Evolutionary conservation across 53 echinoderm and acorn worm species (phyloP).

Genomic region (Echinometra lucunter): DNA sequence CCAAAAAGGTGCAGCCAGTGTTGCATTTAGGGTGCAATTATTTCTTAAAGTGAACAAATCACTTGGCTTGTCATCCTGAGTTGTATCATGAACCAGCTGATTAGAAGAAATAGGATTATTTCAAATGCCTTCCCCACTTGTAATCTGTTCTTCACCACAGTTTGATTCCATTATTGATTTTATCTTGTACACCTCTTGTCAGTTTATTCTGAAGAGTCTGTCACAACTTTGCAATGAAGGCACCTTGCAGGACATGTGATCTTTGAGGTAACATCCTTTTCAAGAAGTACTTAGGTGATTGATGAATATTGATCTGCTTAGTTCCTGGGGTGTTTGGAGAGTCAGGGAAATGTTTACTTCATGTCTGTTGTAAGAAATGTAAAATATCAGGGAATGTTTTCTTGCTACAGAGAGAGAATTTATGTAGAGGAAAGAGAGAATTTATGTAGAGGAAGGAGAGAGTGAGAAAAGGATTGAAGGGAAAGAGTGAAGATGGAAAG

Average conservation of each 20-base stretch:
- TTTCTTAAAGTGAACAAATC: no score
- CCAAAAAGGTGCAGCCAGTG: no score
- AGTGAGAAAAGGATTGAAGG: no score
- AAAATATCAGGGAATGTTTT: background rate
- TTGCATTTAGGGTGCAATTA: no score
- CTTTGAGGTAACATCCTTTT: background rate
- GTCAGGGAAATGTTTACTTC: background rate
- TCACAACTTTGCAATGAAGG: background rate
- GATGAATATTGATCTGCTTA: background rate
- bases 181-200: background rate
- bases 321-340: background rate
- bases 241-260: background rate
- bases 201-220: background rate
- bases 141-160: background rate
- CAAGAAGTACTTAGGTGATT: background rate
- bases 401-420: no score
- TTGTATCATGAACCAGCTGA: background rate
- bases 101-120: slow-evolving; percentile 8
- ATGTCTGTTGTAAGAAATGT: no score
- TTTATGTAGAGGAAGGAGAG: no score
- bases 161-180: slow-evolving; percentile 3
- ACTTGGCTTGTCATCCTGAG: background rate
- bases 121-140: background rate
- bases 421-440: no score
- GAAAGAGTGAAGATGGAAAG: background rate